Base-by-base conservation (phyloP, 1,140 invertebrate genomes). In the Megalonaias nervosa region DNA sequence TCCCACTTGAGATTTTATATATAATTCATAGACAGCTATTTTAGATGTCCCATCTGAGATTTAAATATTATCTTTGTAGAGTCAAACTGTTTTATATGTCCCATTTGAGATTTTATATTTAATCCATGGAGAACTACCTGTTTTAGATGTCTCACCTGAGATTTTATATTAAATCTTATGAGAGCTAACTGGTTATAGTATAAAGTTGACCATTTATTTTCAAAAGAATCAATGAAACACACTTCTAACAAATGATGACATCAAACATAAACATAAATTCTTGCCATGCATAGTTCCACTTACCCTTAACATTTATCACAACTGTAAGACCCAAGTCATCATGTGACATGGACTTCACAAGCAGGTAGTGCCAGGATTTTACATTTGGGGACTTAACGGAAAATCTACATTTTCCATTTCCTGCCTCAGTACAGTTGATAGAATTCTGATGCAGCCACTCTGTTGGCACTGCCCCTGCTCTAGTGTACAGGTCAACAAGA, bases 321-420 rank as follows among this genome's bases (percentile, higher is more conserved):
- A 75, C 3, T 31, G 56, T 57, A 38, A 57, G 48, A 60, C 2
- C n/a, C 21, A 48, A 61, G 38, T 55, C 56, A 15, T 75, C 48
- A 62, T 61, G 59, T 55, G 38, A 17, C 2, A 60, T n/a, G 26
- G 74, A 75, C 67, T 69, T 59, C 55, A 75, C 62, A 38, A 70
- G 21, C 15, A 75, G 21, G 65, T 75, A 75, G 21, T 75, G 57
- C 67, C 67, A 75, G 14, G 55, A n/a, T 21, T 68, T 55, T 31
- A 65, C 68, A 15, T 68, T 55, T 61, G 74, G 74, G 21, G 38
- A 55, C 13, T 59, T 57, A 31, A 61, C 23, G 11, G 58, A 31
- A 9, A 75, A n/a, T 16, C 21, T 67, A 75, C 74, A 75, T 31
- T 56, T 65, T 69, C 55, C 21, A 19, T 60, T 55, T 21, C 26